phyloP scores from a whole-genome alignment of 2,113 vertebrate genomes.

The Collichthys lucidus region DNA sequence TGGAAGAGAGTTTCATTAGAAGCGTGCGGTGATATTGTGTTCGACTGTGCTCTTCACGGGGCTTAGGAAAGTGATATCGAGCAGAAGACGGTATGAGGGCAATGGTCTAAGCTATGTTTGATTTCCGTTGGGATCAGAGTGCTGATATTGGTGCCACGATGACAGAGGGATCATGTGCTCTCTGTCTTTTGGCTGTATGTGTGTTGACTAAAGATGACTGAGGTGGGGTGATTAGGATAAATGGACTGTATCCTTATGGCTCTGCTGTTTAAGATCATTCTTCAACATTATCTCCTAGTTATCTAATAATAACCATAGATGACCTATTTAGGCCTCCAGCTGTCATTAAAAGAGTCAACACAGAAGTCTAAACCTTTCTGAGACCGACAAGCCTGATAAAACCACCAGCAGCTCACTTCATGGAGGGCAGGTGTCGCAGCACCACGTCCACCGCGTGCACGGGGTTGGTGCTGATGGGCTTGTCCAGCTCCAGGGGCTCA shows the following conservation, averaged over 20 bases:
- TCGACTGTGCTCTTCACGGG: conserved; percentile 11
- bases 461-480: conserved; percentile 99
- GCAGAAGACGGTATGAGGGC: conserved; percentile 27
- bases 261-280: not conserved
- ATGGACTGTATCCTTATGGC: not conserved
- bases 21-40: conserved; percentile 45
- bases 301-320: not conserved
- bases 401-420: conserved; percentile 90
- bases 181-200: not conserved
- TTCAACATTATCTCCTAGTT: fast-evolving
- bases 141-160: conserved; percentile 43
- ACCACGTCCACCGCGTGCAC: conserved; percentile 99
- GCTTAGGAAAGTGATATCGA: conserved; percentile 49
- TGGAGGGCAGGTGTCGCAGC: conserved; percentile 97
- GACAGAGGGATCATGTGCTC: conserved; percentile 9
- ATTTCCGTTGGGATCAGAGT: conserved; percentile 65
- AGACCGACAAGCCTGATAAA: not conserved
- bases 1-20: conserved; percentile 63
- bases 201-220: conserved; percentile 4
- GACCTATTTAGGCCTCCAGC: not conserved
- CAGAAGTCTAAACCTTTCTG: not conserved
- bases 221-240: not conserved
- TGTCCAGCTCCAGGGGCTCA: conserved; percentile 98
- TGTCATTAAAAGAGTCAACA: not conserved
- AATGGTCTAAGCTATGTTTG: conserved; percentile 50